Evolutionary conservation across 2,888 invertebrate species (phyloP).

Genomic region (Schrankia costaestrigalis): DNA sequence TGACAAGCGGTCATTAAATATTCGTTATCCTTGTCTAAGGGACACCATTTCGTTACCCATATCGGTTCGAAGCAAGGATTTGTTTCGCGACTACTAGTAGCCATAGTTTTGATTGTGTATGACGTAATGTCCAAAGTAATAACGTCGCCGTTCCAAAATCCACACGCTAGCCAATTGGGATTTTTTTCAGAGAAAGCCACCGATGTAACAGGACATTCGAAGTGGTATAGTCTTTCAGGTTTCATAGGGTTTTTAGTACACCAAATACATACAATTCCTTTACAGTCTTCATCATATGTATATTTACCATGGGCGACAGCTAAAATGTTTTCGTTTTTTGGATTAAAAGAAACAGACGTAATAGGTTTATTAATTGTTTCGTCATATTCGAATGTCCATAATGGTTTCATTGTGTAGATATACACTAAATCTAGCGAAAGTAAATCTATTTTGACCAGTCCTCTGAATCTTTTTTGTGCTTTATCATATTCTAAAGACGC

Average conservation of each 20-base stretch:
- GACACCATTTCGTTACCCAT: slow-evolving; percentile 84
- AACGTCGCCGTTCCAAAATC: slow-evolving; percentile 87
- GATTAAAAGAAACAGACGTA: slow-evolving; percentile 84
- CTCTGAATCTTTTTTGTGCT: slow-evolving; percentile 86
- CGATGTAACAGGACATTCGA: slow-evolving; percentile 83
- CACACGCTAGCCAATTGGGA: slow-evolving; percentile 87
- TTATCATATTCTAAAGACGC: slow-evolving; percentile 83
- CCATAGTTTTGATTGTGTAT: slow-evolving; percentile 72
- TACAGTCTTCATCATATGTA: slow-evolving; percentile 75
- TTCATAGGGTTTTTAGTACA: slow-evolving; percentile 89
- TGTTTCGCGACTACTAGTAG: slow-evolving; percentile 76
- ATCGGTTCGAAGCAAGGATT: slow-evolving; percentile 85
- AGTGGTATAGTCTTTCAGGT: slow-evolving; percentile 85
- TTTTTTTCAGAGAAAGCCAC: slow-evolving; percentile 84
- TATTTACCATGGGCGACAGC: slow-evolving; percentile 89
- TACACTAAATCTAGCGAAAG: slow-evolving; percentile 83
- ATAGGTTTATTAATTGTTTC: slow-evolving; percentile 80
- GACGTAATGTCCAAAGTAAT: slow-evolving; percentile 86
- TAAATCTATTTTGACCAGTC: slow-evolving; percentile 82
- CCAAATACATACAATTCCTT: slow-evolving; percentile 88
- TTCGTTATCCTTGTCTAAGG: slow-evolving; percentile 60
- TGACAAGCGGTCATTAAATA: slow-evolving; percentile 81
- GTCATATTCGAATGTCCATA: slow-evolving; percentile 84
- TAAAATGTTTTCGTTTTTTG: slow-evolving; percentile 84
- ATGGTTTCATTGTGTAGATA: slow-evolving; percentile 82